These are phyloP conservation scores for Sorex maritimensis DNA, from an alignment of 2,797 vertebrate species.

Conservation along the genomic window DNA sequence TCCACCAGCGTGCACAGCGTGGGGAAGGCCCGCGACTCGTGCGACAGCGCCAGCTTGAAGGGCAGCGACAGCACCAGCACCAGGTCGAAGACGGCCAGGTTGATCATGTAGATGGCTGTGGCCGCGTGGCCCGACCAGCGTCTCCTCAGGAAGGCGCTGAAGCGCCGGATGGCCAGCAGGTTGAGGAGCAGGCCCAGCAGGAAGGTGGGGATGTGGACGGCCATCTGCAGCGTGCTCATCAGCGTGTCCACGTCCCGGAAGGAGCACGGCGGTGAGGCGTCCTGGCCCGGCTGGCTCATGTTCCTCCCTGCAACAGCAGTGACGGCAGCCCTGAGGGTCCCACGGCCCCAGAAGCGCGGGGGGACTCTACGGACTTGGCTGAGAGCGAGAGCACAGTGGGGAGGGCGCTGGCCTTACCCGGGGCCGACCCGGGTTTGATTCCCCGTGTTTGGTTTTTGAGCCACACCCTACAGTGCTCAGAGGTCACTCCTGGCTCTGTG, in stretches of 20 bases:
- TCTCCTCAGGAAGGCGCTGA: constrained; percentile 91
- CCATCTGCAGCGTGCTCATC: constrained; percentile 89
- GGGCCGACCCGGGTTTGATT: no score
- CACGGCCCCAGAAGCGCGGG: no score
- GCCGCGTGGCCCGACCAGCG: constrained; percentile 87
- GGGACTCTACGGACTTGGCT: no score
- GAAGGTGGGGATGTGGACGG: constrained; percentile 94
- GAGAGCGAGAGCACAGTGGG: no score
- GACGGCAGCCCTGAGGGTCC: not conserved
- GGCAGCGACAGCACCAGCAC: constrained; percentile 94
- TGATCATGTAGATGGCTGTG: constrained; percentile 96
- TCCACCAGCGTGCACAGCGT: constrained; percentile 92
- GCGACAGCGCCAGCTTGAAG: constrained; percentile 92
- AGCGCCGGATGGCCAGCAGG: constrained; percentile 90
- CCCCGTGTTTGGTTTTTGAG: no score
- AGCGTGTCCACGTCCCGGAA: constrained; percentile 85
- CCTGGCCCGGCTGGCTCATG: constrained; percentile 80
- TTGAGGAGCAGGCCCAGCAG: constrained; percentile 93
- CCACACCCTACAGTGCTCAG: no score
- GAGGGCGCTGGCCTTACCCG: no score
- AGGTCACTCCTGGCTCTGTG: no score
- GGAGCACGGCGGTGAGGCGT: constrained; percentile 87
- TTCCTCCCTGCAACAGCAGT: constrained; percentile 79
- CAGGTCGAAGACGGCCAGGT: constrained; percentile 93
- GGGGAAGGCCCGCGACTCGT: not conserved